Evolutionary conservation across 2,113 vertebrate species (phyloP).

Genomic region (Cynoglossus semilaevis): DNA sequence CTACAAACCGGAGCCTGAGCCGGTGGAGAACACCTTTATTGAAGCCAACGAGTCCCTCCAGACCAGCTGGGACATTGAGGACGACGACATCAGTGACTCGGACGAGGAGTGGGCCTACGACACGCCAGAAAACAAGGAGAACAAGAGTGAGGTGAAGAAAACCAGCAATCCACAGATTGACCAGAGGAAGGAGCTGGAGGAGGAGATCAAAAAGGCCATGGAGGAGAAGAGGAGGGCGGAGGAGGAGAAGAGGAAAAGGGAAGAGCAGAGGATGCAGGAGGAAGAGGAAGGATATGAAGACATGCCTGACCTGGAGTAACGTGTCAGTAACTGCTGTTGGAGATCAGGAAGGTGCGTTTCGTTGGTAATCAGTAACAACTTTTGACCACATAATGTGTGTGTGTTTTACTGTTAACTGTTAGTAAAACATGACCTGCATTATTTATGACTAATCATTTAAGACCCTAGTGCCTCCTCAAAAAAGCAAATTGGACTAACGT

Average conservation of each 20-base stretch:
- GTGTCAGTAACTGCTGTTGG: neutral
- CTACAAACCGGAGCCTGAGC: slow-evolving; percentile 50
- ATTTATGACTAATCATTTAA: no score
- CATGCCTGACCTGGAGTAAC: slow-evolving; percentile 66
- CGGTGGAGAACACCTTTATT: slow-evolving; percentile 21
- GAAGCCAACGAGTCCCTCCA: neutral
- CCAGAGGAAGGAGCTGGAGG: slow-evolving; percentile 36
- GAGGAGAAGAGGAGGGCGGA: slow-evolving; percentile 44
- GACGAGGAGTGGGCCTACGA: slow-evolving; percentile 72
- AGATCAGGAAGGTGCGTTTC: neutral
- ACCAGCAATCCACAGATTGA: slow-evolving; percentile 54
- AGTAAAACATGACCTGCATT: no score
- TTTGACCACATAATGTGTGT: no score
- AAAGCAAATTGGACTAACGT: no score
- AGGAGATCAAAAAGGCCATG: slow-evolving; percentile 23
- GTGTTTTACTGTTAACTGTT: no score
- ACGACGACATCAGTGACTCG: slow-evolving; percentile 81
- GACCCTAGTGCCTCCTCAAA: no score
- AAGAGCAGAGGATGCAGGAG: slow-evolving; percentile 44
- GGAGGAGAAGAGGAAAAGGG: slow-evolving; percentile 30
- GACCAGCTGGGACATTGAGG: slow-evolving; percentile 71
- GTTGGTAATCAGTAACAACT: no score
- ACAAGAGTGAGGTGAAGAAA: neutral
- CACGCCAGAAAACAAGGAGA: neutral
- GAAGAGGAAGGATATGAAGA: slow-evolving; percentile 50